A percentile compares a stretch with the other conserved stretches of the same genome.
These are phyloP conservation scores for Lasiurus borealis DNA, from an alignment of 2,113 vertebrate genomes.

Conservation along the genomic window DNA sequence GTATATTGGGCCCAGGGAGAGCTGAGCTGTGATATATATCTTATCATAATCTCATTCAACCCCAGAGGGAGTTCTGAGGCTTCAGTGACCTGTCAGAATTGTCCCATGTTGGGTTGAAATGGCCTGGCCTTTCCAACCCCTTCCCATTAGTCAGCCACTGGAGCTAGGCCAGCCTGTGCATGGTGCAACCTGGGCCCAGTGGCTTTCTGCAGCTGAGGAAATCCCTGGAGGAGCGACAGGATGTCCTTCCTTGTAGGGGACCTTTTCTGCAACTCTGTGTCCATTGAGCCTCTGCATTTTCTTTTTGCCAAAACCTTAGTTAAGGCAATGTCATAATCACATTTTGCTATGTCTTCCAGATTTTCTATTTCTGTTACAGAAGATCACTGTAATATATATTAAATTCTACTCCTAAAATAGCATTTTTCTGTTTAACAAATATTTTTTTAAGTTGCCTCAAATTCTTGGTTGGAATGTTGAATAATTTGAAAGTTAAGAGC, in stretches of 20 bases:
- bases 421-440: slow-evolving; percentile 16
- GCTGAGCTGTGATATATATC: background rate
- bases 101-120: background rate
- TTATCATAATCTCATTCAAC: background rate
- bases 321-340: background rate
- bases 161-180: background rate
- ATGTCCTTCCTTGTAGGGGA: background rate
- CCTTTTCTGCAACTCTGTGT: background rate
- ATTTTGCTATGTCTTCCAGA: background rate
- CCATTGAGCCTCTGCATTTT: background rate
- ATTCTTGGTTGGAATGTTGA: slow-evolving; percentile 72
- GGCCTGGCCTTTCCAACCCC: background rate
- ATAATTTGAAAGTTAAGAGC: slow-evolving; percentile 74
- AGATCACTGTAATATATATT: background rate
- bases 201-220: background rate
- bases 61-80: background rate
- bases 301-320: background rate
- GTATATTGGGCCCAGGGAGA: background rate
- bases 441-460: slow-evolving; percentile 67
- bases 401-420: slow-evolving; percentile 44
- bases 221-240: background rate
- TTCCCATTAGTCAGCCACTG: background rate
- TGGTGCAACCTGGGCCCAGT: background rate
- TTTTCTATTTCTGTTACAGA: slow-evolving; percentile 61
- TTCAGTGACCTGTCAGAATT: background rate